A percentile compares a stretch with the other conserved stretches of the same genome.
Evolutionary conservation across 92 coral and sea anemone genomes (phyloP).

Genomic region (Desmophyllum pertusum): DNA sequence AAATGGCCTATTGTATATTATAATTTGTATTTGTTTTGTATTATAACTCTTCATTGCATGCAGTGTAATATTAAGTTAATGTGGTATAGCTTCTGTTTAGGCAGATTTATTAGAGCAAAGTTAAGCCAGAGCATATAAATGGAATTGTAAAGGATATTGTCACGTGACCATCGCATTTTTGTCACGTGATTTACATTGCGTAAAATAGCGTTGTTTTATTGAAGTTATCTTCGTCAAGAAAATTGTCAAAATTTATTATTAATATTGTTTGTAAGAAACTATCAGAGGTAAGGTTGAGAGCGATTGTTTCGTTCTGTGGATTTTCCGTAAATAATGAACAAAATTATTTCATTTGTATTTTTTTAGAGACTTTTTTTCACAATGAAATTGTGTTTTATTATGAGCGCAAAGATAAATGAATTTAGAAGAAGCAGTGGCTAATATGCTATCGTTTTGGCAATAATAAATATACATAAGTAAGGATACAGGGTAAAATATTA

Average conservation of each 20-base stretch:
- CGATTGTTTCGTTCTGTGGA: neutral
- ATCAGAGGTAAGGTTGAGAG: neutral
- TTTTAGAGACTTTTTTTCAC: neutral
- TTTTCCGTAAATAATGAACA: neutral
- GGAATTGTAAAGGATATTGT: neutral
- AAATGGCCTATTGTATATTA: too few relatives aligned
- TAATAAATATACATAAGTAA: neutral
- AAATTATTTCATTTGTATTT: neutral
- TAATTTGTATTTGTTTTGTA: too few relatives aligned
- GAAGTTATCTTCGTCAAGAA: neutral
- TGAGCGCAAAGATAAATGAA: neutral
- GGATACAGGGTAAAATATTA: neutral
- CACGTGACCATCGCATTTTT: neutral
- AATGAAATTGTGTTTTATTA: constrained; percentile 15
- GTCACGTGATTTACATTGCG: neutral
- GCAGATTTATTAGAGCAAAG: neutral
- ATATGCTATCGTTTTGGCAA: neutral
- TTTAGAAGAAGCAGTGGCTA: neutral
- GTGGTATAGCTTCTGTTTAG: neutral
- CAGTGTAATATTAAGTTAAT: neutral
- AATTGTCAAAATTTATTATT: neutral
- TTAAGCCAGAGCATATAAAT: neutral
- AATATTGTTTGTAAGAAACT: neutral
- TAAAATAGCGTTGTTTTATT: neutral
- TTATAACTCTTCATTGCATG: neutral